Base-by-base conservation (phyloP, 2,797 vertebrate genomes). In the Malurus splendens region DNA sequence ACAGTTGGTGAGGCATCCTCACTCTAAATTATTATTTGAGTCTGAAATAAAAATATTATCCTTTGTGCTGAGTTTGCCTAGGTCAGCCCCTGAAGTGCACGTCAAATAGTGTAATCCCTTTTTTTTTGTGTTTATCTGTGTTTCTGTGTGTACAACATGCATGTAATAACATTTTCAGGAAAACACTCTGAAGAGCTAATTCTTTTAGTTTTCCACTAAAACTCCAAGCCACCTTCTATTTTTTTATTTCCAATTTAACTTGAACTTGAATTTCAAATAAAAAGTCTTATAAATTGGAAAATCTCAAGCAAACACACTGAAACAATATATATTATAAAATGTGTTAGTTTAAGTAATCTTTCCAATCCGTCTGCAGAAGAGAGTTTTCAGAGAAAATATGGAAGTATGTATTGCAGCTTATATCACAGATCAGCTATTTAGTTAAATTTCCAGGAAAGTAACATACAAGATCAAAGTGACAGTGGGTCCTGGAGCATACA, bases 101-200 rank as follows among this genome's bases (percentile, higher is more conserved):
- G 42, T 44, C 61, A 81, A 87, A 61, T 30, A 57, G 50, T 20
- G 56, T 28, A 62, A 79, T 41, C 19, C 3, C 5, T 51, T 57
- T 18, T 57, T 18, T n/a, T 44, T 23, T 36, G n/a, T 28, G 8
- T 32, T 10, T 70, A 14, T 42, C 7, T 36, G 8, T 65, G 24
- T 39, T n/a, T 55, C 16, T 44, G 27, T 38, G n/a, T 59, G 20
- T 33, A 66, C 2, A 3, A 67, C 22, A 76, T 12, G 18, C 7
- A 74, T 38, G 32, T 14, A 75, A 80, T 38, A 87, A 72, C 50
- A 87, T 71, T 84, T 65, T 78, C 82, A 88, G 50, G 68, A 79
- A 94, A 88, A 84, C 66, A 41, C 17, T 90, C 52, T 48, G 41
- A 90, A 93, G 51, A 80, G 30, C 23, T 83, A 87, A 84, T 84